Base-by-base conservation (phyloP, 1,140 invertebrate genomes). In the Teleopsis dalmanni region DNA sequence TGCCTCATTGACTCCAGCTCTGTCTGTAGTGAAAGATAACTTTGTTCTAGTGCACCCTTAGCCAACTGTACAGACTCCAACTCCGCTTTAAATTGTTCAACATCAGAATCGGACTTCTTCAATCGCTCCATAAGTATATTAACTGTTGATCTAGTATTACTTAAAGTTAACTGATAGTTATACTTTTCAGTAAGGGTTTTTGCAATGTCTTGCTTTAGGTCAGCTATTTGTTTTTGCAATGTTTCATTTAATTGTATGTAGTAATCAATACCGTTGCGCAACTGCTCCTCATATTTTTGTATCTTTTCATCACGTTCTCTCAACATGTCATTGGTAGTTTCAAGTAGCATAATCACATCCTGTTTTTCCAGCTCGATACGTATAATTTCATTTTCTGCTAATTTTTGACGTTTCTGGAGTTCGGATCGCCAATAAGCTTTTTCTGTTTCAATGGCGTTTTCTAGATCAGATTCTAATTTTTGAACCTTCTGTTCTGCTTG, bases 341-440 rank as follows among this genome's bases (percentile, higher is more conserved):
- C 57, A 23, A 76, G 57, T 29, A 72, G 51, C 1, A 58, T 55
- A 62, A 71, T 69, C 4, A 75, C 59, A 49, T 72, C 64, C 50
- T 75, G 75, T 44, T 75, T 76, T 55, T 76, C 75, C 40, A 75
- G 46, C 60, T 76, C 74, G 51, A 68, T 68, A 51, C 75, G 70
- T 27, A 75, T 75, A 9, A 76, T 65, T 47, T 67, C 72, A 35
- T 72, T 74, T 56, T 76, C 74, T 43, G 72, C 73, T 51, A 75
- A 67, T 37, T 73, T 70, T 62, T 76, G 75, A 34, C 73, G 73
- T 52, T 76, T 74, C 53, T 76, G 73, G 44, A 76, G 57, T 57
- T 76, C 75, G 18, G 58, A 64, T 2, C 67, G 64, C 54, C 66
- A 70, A 26, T 71, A 67, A 53, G 68, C 59, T 44, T 71, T 68